Base-by-base conservation (phyloP, 64 coral and sea anemone genomes). In the Acropora yongei region DNA sequence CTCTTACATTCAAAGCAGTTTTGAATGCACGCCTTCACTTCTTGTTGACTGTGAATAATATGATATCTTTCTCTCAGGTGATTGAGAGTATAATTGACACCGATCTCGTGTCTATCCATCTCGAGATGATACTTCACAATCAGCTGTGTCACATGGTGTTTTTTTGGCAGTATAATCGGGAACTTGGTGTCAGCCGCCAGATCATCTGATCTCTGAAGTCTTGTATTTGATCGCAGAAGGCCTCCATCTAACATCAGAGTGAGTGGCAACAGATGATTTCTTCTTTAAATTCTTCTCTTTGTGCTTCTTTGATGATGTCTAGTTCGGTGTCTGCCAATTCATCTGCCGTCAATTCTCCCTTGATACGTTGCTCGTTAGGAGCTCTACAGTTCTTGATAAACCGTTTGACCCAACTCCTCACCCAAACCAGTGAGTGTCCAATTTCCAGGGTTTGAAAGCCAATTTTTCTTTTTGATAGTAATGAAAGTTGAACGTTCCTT, bases 41-140 rank as follows among this genome's bases (percentile, higher is more conserved):
- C 69, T 71, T 85, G 45, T 86, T 68, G 57, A 41, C 79, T 67
- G 58, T 92, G 90, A 92, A 92, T 75, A 61, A 92, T 80, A 40
- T 57, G 57, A 58, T 94, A 94, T 74, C 71, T 90, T 58, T 90
- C 80, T 43, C 93, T 68, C 14, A 94, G 75, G 41, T 94, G 80
- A 85, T 94, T 90, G 39, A 94, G n/a, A 44, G 93, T 90, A 74
- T 82, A 90, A 19, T 95, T 95, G 1, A 90, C 82, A 60, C 93
- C 93, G 80, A 90, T 90, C 57, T 69, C 46, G 73, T 90, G 93
- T 50, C 85, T 79, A 67, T 89, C 87, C 8, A 11, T 49, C 50
- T 94, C 93, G 46, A 78, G 87, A 49, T 95, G 76, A 76, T 95
- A 91, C 67, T 82, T 91, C 41, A 91, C 89, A 49, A 96, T 94